Percentiles rank a stretch among this genome's conserved stretches.
phyloP scores from a whole-genome alignment of 2,888 invertebrate genomes.

The Formica aserva region DNA sequence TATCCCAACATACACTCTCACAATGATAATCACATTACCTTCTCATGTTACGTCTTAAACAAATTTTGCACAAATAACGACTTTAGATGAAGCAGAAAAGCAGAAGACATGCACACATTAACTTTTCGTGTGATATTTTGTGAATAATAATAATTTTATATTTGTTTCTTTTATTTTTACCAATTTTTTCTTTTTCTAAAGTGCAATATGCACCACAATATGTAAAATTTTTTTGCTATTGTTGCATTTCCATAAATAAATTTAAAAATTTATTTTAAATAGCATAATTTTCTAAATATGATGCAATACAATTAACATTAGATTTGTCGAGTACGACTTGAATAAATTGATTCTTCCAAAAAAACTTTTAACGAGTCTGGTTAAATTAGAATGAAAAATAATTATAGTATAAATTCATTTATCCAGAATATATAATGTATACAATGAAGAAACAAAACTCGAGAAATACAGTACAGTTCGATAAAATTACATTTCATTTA shows the following conservation, averaged over 20 bases:
- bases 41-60: conserved; percentile 8
- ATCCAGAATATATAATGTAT: conserved; percentile 68
- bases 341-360: conserved; percentile 1
- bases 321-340: not conserved
- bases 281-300: not conserved
- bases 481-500: conserved; percentile 44
- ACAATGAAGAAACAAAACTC: conserved; percentile 67
- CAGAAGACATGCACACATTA: conserved; percentile 31
- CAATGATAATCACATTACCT: not conserved
- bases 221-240: not conserved
- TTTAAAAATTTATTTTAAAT: conserved; percentile 8
- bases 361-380: conserved; percentile 3
- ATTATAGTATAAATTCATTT: conserved; percentile 67
- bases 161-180: not conserved
- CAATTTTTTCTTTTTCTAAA: not conserved
- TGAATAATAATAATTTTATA: not conserved
- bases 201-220: not conserved
- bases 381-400: conserved; percentile 66
- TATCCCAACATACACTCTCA: not conserved
- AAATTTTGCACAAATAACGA: not conserved
- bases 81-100: not conserved
- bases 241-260: not conserved
- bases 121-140: not conserved
- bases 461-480: conserved; percentile 65
- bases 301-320: not conserved